Conservation (phyloP, 2,113 vertebrate genomes). For the Camelus dromedarius region DNA sequence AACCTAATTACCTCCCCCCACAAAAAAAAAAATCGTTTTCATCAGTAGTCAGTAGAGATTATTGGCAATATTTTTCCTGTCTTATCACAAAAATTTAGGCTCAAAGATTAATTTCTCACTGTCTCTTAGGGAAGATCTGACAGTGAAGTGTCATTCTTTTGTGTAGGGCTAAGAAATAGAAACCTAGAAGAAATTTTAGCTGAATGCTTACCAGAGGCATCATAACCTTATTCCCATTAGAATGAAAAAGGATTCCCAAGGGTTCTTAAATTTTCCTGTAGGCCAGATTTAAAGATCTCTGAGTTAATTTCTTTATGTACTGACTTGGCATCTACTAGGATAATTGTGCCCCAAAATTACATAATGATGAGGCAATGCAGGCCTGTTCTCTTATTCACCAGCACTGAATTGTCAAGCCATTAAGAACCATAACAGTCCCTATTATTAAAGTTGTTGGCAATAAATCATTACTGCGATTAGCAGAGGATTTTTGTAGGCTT, state of each 20-base stretch:
- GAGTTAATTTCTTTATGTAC: slow-evolving; percentile 14
- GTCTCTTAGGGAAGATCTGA: slow-evolving; percentile 1
- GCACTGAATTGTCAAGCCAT: not conserved
- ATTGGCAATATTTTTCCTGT: slow-evolving; percentile 45
- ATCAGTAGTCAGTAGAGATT: slow-evolving; percentile 39
- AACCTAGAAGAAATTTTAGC: slow-evolving; percentile 26
- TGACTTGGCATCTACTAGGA: not conserved
- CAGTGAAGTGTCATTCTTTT: slow-evolving; percentile 26
- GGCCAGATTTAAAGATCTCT: slow-evolving; percentile 35
- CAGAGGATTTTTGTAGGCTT: not conserved
- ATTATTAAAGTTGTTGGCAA: slow-evolving; percentile 31
- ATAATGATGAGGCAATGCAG: slow-evolving; percentile 29
- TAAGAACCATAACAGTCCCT: slow-evolving; percentile 1
- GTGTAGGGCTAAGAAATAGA: not conserved
- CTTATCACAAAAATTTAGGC: slow-evolving; percentile 40
- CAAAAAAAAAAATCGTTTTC: not conserved
- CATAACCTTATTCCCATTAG: slow-evolving; percentile 35
- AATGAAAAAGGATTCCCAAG: slow-evolving; percentile 29
- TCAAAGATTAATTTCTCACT: slow-evolving; percentile 47
- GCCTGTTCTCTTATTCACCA: not conserved
- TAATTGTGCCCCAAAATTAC: slow-evolving; percentile 38
- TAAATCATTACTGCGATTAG: slow-evolving; percentile 30
- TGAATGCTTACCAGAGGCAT: slow-evolving; percentile 24
- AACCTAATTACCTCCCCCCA: no score
- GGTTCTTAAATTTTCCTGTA: slow-evolving; percentile 28